Conservation (phyloP, 2,888 invertebrate species). For the Leptothorax acervorum region DNA sequence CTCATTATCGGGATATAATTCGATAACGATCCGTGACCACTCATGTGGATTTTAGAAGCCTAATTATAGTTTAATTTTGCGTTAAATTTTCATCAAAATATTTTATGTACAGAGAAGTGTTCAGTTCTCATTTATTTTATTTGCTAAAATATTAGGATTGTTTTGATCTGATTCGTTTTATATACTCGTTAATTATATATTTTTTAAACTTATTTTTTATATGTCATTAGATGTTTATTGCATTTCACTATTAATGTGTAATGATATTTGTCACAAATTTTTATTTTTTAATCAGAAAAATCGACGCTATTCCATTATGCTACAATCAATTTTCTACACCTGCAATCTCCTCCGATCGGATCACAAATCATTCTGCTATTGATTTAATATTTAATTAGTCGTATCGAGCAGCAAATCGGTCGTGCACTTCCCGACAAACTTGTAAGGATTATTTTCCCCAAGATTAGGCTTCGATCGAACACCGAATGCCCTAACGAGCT, state of each 20-base stretch:
- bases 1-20: conserved; percentile 7
- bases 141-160: not conserved
- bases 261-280: not conserved
- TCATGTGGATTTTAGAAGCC: conserved; percentile 4
- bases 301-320: not conserved
- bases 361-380: not conserved
- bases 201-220: not conserved
- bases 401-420: conserved; percentile 34
- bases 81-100: conserved; percentile 19
- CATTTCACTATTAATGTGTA: not conserved
- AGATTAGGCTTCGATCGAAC: conserved; percentile 68
- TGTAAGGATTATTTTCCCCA: conserved; percentile 59
- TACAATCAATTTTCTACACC: conserved; percentile 3
- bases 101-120: not conserved
- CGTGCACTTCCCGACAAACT: conserved; percentile 32
- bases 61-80: not conserved
- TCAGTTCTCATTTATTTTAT: not conserved
- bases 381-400: conserved; percentile 55
- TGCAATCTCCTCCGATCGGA: not conserved
- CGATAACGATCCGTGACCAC: not conserved
- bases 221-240: not conserved
- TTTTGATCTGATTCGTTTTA: not conserved
- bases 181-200: not conserved
- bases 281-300: not conserved
- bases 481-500: conserved; percentile 54